These are phyloP conservation scores for Amphibalanus amphitrite DNA, from an alignment of 1,140 invertebrate species.

Conservation along the genomic window DNA sequence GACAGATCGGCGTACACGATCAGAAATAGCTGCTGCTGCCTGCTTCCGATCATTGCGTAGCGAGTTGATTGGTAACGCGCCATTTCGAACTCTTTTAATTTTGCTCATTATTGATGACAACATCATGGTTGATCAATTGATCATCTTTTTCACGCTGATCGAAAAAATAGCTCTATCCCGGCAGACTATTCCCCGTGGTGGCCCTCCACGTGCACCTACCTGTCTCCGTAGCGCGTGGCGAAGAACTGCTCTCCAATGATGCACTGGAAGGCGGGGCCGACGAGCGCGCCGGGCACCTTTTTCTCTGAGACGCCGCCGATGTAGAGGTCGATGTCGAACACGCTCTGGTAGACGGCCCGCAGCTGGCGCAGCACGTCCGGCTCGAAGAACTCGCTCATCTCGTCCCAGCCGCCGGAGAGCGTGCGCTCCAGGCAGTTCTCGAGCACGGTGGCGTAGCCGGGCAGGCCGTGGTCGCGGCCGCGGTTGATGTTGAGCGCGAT, in stretches of 20 bases:
- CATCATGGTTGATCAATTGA: too few relatives aligned
- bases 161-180: too few relatives aligned
- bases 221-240: slow-evolving; percentile 20
- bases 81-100: too few relatives aligned
- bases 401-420: slow-evolving; percentile 63
- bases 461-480: slow-evolving; percentile 82
- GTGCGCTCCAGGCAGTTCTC: slow-evolving; percentile 61
- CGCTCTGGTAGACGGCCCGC: slow-evolving; percentile 74
- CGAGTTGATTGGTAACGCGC: too few relatives aligned
- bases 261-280: neutral
- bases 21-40: too few relatives aligned
- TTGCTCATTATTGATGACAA: too few relatives aligned
- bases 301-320: slow-evolving; percentile 42
- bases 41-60: too few relatives aligned
- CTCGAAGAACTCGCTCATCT: slow-evolving; percentile 53
- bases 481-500: slow-evolving; percentile 94
- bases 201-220: too few relatives aligned
- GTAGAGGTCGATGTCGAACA: slow-evolving; percentile 91
- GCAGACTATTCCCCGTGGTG: too few relatives aligned
- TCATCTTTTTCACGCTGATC: too few relatives aligned
- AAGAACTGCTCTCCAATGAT: slow-evolving; percentile 23
- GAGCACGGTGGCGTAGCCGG: slow-evolving; percentile 73
- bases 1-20: too few relatives aligned
- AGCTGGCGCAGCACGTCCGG: slow-evolving; percentile 55
- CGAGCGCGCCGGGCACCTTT: neutral